Base-by-base conservation (phyloP, 2,113 vertebrate genomes). In the Pseudorectes ferrugineus region DNA sequence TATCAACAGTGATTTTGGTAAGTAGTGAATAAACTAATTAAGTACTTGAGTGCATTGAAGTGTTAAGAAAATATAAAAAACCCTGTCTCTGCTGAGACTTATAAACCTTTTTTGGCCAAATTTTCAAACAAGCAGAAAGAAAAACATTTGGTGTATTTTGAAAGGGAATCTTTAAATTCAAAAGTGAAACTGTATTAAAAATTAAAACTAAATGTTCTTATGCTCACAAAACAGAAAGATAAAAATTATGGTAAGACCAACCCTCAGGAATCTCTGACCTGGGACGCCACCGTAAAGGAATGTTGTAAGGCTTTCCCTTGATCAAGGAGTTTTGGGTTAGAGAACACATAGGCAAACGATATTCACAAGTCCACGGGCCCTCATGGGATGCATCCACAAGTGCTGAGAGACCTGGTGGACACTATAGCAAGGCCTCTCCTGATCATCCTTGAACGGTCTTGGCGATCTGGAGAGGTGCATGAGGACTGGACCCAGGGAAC, bases 311-410 rank as follows among this genome's bases (percentile, higher is more conserved):
- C 9, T 29, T 66, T 33, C 11, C 38, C 12, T 66, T 52, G 28
- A 33, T 25, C 38, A n/a, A 45, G n/a, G 16, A 74, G 5, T 5
- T 29, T 74, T n/a, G 33, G 9, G 3, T 38, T 45, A n/a, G 28
- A 59, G 52, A 58, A 21, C 15, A 74, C 15, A 6, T 1, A 45
- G 24, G 33, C 15, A 52, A 51, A 45, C 0, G 0, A 45, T 16
- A 51, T 58, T 43, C 38, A 66, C 38, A 25, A 52, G 33, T n/a
- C 45, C 51, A n/a, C 10, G n/a, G 38, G 10, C 33, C 13, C 15
- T 22, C 51, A n/a, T 4, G 1, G 45, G 33, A 38, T 74, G 23
- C 33, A 65, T 33, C 26, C 58, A 28, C 0, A 0, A 51, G 19
- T 58, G 26, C 58, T 51, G 33, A 36, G 49, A 48, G 10, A 43